Evolutionary conservation across 2,113 vertebrate genomes (phyloP).

Genomic region (Phylloscopus trochilus): DNA sequence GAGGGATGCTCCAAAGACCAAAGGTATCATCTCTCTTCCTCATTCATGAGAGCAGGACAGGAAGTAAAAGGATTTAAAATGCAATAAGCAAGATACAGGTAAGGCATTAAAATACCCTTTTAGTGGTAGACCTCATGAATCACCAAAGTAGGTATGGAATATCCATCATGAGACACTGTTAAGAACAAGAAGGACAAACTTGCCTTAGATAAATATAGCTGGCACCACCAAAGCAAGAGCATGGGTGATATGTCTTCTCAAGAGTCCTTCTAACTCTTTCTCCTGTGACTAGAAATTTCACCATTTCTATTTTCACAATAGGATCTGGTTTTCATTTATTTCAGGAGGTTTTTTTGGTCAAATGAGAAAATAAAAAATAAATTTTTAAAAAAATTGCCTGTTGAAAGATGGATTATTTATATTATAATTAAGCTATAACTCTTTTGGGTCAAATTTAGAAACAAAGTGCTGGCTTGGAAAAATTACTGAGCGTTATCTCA

Average conservation of each 20-base stretch:
- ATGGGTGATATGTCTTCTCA: neutral
- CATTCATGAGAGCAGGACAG: neutral
- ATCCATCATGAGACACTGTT: neutral
- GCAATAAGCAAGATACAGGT: neutral
- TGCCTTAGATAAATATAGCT: neutral
- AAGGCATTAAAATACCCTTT: neutral
- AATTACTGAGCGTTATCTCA: neutral
- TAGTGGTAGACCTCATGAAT: neutral
- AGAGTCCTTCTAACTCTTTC: neutral
- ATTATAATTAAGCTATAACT: neutral
- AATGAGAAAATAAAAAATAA: neutral
- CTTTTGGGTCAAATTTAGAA: slow-evolving; percentile 4
- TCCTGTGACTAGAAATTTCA: neutral
- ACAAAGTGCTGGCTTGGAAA: neutral
- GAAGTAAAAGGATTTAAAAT: neutral
- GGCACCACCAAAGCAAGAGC: fast-evolving
- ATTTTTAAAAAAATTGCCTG: neutral
- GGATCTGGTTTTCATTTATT: neutral
- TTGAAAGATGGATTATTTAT: neutral
- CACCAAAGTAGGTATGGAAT: neutral
- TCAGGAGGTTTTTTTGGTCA: neutral
- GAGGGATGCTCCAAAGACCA: neutral
- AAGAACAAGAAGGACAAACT: neutral
- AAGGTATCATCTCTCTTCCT: neutral
- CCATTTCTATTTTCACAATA: neutral